Conservation (phyloP, 2,888 invertebrate species). For the Cancer borealis region DNA sequence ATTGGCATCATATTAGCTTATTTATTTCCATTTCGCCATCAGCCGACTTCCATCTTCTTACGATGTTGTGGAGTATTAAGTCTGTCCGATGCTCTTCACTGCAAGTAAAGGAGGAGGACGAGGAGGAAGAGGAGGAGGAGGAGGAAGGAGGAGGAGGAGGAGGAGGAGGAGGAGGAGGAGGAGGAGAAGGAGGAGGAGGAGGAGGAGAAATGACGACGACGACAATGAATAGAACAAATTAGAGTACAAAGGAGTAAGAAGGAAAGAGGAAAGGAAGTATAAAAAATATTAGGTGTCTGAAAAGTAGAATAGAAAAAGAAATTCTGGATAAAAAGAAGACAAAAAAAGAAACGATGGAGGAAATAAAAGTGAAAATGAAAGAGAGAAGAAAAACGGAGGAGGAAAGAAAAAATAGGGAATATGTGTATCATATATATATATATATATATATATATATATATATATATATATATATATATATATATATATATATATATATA, state of each 20-base stretch:
- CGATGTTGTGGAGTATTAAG: not conserved
- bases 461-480: no score
- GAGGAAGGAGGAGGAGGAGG: not conserved
- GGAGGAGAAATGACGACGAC: no score
- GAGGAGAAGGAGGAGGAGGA: not conserved
- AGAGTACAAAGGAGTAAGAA: not conserved
- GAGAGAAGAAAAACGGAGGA: no score
- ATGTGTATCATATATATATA: no score
- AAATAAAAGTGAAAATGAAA: no score
- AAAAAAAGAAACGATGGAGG: not conserved
- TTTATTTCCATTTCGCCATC: not conserved
- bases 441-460: no score
- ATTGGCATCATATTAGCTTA: conserved; percentile 23
- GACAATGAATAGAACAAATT: no score
- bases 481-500: no score
- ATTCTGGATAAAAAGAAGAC: not conserved
- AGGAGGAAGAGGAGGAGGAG: not conserved
- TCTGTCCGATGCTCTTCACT: not conserved
- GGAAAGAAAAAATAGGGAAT: no score
- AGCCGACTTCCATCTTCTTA: not conserved
- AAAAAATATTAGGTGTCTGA: no score
- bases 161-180: not conserved
- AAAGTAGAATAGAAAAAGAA: not conserved
- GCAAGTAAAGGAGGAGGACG: not conserved
- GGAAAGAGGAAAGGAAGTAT: no score